Conservation (phyloP, 2,797 vertebrate species). For the Catamblyrhynchus diadema region DNA sequence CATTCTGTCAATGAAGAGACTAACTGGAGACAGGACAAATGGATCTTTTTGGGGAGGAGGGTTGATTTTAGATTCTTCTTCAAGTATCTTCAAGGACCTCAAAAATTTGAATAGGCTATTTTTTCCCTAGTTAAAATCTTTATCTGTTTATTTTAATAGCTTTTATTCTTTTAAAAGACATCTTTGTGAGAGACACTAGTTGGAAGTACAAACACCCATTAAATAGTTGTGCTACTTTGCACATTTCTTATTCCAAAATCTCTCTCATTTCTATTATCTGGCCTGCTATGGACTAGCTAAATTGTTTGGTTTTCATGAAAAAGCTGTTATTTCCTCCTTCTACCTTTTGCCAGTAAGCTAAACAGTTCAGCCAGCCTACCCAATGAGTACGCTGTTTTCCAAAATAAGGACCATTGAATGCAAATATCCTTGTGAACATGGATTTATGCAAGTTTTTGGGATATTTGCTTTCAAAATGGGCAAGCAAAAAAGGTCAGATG, state of each 20-base stretch:
- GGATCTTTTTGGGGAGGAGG: accelerated
- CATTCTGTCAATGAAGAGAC: background rate
- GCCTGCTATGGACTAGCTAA: background rate
- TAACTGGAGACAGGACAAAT: background rate
- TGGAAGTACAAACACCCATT: background rate
- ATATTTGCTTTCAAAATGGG: background rate
- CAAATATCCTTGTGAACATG: background rate
- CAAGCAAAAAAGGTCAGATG: background rate
- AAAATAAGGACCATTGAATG: background rate
- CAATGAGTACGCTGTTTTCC: background rate
- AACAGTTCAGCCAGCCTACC: background rate
- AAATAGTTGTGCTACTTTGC: background rate
- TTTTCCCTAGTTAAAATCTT: background rate
- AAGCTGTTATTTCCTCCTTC: background rate
- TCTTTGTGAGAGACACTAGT: background rate
- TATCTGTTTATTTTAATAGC: background rate
- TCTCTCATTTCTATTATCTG: background rate
- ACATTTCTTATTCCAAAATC: background rate
- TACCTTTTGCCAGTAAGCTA: background rate
- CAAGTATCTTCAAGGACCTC: background rate
- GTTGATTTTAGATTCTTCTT: background rate
- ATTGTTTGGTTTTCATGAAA: background rate
- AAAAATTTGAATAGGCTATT: background rate
- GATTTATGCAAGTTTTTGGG: background rate
- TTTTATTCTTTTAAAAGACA: background rate